Conservation (phyloP, 2,888 invertebrate species). For the Netelia fuscicornis region DNA sequence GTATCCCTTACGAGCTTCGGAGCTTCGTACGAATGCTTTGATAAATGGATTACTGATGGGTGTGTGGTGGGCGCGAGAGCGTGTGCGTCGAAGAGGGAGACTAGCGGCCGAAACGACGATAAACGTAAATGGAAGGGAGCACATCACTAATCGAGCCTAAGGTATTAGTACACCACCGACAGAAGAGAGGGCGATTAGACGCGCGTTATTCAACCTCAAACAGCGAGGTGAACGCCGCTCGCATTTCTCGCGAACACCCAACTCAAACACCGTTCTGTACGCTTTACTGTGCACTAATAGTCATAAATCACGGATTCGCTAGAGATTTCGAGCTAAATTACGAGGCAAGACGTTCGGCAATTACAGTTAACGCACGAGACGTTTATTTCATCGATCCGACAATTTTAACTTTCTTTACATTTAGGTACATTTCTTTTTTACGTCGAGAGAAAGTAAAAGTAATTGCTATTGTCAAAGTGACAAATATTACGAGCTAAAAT, state of each 20-base stretch:
- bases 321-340: not conserved
- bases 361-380: not conserved
- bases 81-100: conserved; percentile 30
- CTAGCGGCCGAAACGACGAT: conserved; percentile 49
- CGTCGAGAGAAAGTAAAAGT: no score
- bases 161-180: conserved; percentile 69
- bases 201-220: conserved; percentile 75
- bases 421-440: no score
- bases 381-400: no score
- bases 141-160: conserved; percentile 73
- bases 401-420: no score
- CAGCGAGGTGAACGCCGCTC: conserved; percentile 69
- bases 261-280: conserved; percentile 27
- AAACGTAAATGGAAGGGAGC: conserved; percentile 33
- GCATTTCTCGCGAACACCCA: conserved; percentile 25
- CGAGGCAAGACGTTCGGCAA: not conserved
- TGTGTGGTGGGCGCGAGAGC: not conserved
- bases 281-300: not conserved
- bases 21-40: conserved; percentile 63
- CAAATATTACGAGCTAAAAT: no score
- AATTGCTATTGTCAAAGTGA: no score
- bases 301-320: not conserved
- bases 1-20: conserved; percentile 12
- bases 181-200: conserved; percentile 71
- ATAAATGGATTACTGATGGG: conserved; percentile 70